phyloP scores from a whole-genome alignment of 2,113 vertebrate species.

The Proteles cristata region DNA sequence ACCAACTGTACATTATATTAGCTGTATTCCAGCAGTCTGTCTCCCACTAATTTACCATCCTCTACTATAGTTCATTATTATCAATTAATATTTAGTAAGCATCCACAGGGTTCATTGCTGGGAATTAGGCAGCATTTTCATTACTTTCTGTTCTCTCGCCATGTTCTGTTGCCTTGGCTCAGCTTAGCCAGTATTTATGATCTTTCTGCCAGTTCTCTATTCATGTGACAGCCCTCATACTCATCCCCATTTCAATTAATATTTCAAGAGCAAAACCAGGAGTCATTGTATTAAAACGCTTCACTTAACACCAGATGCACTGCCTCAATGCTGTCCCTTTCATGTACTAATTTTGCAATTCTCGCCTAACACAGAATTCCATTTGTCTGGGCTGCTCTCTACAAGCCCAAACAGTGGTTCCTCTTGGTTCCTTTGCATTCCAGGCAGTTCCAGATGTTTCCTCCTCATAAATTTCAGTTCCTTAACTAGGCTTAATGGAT shows the following conservation, averaged over 20 bases:
- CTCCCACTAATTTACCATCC: constrained; percentile 9
- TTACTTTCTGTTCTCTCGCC: neutral
- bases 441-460: constrained; percentile 67
- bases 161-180: neutral
- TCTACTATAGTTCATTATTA: constrained; percentile 41
- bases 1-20: neutral
- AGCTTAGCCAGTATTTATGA: neutral
- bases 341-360: neutral
- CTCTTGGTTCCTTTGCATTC: constrained; percentile 47
- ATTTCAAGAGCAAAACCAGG: constrained; percentile 59
- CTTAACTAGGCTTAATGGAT: constrained; percentile 65
- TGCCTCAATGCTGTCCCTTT: neutral
- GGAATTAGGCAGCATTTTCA: constrained; percentile 28
- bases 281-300: constrained; percentile 31
- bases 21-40: constrained; percentile 18
- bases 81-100: constrained; percentile 67
- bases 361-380: neutral
- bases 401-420: neutral
- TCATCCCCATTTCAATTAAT: constrained; percentile 57
- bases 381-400: constrained; percentile 23
- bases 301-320: neutral
- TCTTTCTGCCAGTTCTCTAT: constrained; percentile 39
- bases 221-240: constrained; percentile 33
- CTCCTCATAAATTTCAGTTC: constrained; percentile 58
- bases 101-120: neutral